Conservation (phyloP, 2,888 invertebrate species). For the Gisinianus flammeolus region DNA sequence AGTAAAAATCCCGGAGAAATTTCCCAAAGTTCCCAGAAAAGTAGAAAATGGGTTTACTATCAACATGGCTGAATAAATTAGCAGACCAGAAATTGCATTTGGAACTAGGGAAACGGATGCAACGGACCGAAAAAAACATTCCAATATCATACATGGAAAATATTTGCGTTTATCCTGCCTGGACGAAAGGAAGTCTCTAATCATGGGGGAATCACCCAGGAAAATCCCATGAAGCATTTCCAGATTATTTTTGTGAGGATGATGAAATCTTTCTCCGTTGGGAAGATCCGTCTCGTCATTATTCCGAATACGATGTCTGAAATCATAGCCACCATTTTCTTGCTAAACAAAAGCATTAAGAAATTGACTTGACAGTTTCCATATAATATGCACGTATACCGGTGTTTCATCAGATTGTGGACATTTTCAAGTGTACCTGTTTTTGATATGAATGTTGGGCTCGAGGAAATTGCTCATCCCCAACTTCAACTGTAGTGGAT, state of each 20-base stretch:
- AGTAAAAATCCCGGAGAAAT: constrained; percentile 44
- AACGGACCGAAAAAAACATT: constrained; percentile 42
- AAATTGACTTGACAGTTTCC: too few species aligned
- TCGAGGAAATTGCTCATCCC: background rate
- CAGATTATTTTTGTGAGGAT: background rate
- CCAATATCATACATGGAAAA: constrained; percentile 15
- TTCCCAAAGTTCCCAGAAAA: constrained; percentile 37
- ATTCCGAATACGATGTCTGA: background rate
- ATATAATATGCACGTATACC: too few species aligned
- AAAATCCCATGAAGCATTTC: background rate
- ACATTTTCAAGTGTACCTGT: too few species aligned
- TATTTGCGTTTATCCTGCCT: background rate
- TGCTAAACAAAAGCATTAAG: too few species aligned
- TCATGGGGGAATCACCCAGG: constrained; percentile 11
- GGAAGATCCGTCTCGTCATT: background rate
- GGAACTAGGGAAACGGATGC: constrained; percentile 40
- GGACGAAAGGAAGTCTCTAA: background rate
- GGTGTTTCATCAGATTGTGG: too few species aligned
- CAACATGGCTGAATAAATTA: constrained; percentile 46
- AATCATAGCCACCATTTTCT: too few species aligned
- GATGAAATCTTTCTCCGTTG: background rate
- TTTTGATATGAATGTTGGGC: too few species aligned
- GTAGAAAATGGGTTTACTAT: constrained; percentile 42
- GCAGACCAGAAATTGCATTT: constrained; percentile 47
- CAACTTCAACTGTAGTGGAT: background rate